A percentile compares a stretch with the other conserved stretches of the same genome.
Conservation (phyloP, 2,888 invertebrate genomes). For the Monoplex corrugatus region DNA sequence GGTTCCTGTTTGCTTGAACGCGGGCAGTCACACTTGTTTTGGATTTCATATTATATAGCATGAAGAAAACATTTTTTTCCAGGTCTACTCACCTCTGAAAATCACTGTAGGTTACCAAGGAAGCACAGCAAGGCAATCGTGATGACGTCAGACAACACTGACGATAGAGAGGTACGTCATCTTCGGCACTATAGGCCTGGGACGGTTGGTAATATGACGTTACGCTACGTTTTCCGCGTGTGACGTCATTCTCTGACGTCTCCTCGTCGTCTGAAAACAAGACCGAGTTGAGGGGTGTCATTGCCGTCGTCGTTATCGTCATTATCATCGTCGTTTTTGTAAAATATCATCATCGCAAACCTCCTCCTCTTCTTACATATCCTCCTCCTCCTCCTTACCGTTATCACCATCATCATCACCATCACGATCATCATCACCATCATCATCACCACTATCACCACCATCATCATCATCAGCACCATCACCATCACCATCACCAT, state of each 20-base stretch:
- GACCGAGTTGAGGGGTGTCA: too few species aligned
- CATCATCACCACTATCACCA: constrained; percentile 5
- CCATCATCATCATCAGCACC: neutral
- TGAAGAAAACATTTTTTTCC: too few species aligned
- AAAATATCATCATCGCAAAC: neutral
- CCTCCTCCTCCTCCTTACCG: neutral
- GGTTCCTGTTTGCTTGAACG: too few species aligned
- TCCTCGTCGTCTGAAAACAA: neutral
- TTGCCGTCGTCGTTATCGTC: constrained; percentile 22
- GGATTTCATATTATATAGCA: too few species aligned
- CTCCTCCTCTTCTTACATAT: neutral
- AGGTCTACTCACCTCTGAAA: neutral
- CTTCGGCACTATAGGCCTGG: neutral
- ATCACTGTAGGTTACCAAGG: neutral
- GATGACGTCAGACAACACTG: neutral
- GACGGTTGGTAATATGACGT: neutral
- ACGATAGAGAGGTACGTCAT: neutral
- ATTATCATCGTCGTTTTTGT: constrained; percentile 5
- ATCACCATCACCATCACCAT: neutral
- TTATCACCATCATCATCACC: neutral
- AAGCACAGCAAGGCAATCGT: neutral
- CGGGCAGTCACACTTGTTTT: too few species aligned
- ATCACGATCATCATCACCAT: constrained; percentile 17
- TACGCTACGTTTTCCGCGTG: neutral
- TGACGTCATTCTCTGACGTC: neutral